Conservation (phyloP, 2,113 vertebrate genomes). For the Plecturocebus donacophilus region DNA sequence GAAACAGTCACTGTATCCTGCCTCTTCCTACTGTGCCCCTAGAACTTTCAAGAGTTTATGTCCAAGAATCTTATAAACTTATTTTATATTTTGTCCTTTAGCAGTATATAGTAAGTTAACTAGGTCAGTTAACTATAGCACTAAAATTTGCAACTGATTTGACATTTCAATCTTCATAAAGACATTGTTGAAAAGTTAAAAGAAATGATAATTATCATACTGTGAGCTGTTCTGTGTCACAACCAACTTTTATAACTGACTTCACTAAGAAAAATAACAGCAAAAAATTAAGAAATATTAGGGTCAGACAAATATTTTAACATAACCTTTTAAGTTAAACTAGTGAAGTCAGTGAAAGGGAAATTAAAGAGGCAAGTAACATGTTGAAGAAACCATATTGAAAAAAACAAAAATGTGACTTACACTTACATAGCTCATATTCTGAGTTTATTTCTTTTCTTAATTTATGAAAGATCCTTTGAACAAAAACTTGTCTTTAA, state of each 20-base stretch:
- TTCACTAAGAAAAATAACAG: slow-evolving; percentile 31
- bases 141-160: slow-evolving; percentile 65
- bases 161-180: slow-evolving; percentile 68
- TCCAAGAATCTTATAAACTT: neutral
- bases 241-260: slow-evolving; percentile 23
- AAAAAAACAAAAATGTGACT: neutral
- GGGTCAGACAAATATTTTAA: neutral
- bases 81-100: slow-evolving; percentile 63
- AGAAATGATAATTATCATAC: slow-evolving; percentile 8
- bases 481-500: neutral
- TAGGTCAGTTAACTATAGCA: neutral
- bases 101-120: slow-evolving; percentile 42
- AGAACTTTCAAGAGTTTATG: slow-evolving; percentile 37
- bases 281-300: neutral
- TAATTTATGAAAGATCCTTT: neutral
- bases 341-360: neutral
- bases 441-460: neutral
- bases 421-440: neutral
- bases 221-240: slow-evolving; percentile 44
- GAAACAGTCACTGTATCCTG: neutral
- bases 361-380: slow-evolving; percentile 9
- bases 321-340: neutral
- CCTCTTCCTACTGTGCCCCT: neutral
- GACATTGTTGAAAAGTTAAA: slow-evolving; percentile 59
- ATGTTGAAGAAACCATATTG: neutral